Evolutionary conservation across 2,797 vertebrate species (phyloP).

Genomic region (Salarias fasciatus): DNA sequence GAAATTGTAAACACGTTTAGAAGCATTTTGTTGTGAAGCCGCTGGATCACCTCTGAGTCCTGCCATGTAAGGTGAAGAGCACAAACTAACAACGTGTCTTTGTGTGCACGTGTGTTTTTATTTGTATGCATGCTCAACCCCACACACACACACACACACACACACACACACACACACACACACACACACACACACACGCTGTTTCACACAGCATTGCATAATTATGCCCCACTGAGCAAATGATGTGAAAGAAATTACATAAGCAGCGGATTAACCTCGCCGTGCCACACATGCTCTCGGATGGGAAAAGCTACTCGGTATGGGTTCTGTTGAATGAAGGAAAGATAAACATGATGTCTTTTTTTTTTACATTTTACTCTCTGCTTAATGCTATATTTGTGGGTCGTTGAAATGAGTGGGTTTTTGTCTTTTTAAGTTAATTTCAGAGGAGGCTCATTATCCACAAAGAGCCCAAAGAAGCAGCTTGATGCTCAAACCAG

Average conservation of each 20-base stretch:
- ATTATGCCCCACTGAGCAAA: conserved; percentile 51
- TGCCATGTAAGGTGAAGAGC: too few species aligned
- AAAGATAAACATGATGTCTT: not conserved
- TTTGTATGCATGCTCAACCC: not conserved
- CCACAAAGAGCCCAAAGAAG: too few species aligned
- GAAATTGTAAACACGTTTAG: too few species aligned
- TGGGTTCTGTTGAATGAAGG: not conserved
- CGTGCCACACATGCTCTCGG: conserved; percentile 34
- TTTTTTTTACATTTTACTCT: not conserved
- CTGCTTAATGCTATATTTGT: not conserved
- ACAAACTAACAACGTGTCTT: too few species aligned
- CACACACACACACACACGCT: conserved; percentile 4
- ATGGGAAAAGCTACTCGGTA: conserved; percentile 17
- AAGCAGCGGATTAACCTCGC: conserved; percentile 50
- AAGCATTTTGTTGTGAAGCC: too few species aligned
- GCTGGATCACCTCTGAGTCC: too few species aligned
- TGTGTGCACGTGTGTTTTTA: too few species aligned
- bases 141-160: conserved; percentile 2
- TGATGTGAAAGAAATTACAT: conserved; percentile 43
- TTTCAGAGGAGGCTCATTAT: too few species aligned
- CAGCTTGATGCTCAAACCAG: too few species aligned
- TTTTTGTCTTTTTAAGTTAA: not conserved
- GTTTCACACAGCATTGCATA: conserved; percentile 23
- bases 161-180: conserved; percentile 2
- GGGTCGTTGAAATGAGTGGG: not conserved